Conservation (phyloP, 2,888 invertebrate genomes). For the Eueremaeus valkanovi region DNA sequence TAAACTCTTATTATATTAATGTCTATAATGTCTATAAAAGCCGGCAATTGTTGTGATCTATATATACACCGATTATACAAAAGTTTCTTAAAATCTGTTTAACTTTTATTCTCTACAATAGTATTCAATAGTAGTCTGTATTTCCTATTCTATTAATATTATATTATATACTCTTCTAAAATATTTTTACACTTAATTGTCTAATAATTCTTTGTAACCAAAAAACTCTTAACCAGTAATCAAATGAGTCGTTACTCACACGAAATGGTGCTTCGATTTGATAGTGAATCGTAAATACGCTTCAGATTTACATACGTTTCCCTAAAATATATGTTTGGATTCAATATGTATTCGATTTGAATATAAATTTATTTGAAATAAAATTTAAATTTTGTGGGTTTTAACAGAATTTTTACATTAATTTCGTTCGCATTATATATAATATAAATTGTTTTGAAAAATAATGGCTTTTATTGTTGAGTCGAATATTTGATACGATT, state of each 20-base stretch:
- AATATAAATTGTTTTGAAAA: too few relatives aligned
- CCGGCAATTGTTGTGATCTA: conserved; percentile 33
- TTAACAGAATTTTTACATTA: neutral
- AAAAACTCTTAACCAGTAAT: neutral
- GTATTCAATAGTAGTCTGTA: neutral
- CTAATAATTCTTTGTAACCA: neutral
- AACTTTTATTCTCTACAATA: neutral
- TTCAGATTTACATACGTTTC: neutral
- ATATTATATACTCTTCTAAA: neutral
- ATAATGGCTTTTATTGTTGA: too few relatives aligned
- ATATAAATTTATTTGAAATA: conserved; percentile 26
- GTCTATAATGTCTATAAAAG: conserved; percentile 9
- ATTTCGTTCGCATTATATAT: too few relatives aligned
- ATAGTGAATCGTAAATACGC: too few relatives aligned
- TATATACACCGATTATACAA: conserved; percentile 16
- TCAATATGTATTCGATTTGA: conserved; percentile 17
- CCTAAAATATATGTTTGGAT: neutral
- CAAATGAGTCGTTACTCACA: neutral
- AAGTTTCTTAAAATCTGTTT: neutral
- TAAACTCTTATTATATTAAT: neutral
- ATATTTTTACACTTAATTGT: neutral
- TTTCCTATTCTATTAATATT: conserved; percentile 8
- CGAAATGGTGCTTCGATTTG: conserved; percentile 14
- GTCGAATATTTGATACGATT: too few relatives aligned
- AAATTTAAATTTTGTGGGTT: conserved; percentile 16